These are phyloP conservation scores for Limnephilus lunatus DNA, from an alignment of 2,888 invertebrate genomes.

Conservation along the genomic window DNA sequence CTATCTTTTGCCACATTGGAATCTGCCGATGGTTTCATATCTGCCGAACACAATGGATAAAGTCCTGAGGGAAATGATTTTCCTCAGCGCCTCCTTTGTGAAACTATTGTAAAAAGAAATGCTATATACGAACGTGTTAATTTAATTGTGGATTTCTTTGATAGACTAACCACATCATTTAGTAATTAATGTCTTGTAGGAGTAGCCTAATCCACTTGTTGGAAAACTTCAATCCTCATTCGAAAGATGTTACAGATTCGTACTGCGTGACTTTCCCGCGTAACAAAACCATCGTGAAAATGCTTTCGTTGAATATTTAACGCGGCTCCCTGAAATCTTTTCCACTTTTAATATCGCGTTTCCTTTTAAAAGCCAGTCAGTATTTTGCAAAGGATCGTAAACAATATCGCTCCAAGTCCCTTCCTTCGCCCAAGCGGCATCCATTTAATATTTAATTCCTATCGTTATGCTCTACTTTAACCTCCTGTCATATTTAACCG, in stretches of 20 bases:
- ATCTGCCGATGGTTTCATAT: slow-evolving; percentile 6
- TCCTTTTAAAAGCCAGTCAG: slow-evolving; percentile 39
- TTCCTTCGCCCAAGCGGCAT: slow-evolving; percentile 13
- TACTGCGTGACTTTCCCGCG: not conserved
- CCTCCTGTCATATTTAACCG: slow-evolving; percentile 1
- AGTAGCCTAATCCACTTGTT: not conserved
- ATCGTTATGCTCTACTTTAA: slow-evolving; percentile 40
- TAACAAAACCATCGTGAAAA: slow-evolving; percentile 19
- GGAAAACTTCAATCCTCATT: not conserved
- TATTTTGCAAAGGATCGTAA: slow-evolving; percentile 45
- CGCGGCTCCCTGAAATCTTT: slow-evolving; percentile 31
- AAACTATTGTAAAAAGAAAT: too few species aligned
- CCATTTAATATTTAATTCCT: slow-evolving; percentile 43
- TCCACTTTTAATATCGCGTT: slow-evolving; percentile 41
- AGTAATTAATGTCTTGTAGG: not conserved
- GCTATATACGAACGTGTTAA: not conserved
- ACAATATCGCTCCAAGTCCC: slow-evolving; percentile 31
- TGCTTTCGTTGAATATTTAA: slow-evolving; percentile 40
- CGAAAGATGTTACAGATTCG: not conserved
- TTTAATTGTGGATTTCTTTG: not conserved
- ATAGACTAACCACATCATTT: not conserved
- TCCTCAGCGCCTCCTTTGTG: too few species aligned
- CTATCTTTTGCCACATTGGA: not conserved
- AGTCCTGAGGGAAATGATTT: too few species aligned
- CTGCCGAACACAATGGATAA: slow-evolving; percentile 10